Percentiles rank a stretch among this genome's conserved stretches.
These are phyloP conservation scores for Phalacrocorax pelagicus DNA, from an alignment of 2,113 vertebrate species.

Conservation along the genomic window DNA sequence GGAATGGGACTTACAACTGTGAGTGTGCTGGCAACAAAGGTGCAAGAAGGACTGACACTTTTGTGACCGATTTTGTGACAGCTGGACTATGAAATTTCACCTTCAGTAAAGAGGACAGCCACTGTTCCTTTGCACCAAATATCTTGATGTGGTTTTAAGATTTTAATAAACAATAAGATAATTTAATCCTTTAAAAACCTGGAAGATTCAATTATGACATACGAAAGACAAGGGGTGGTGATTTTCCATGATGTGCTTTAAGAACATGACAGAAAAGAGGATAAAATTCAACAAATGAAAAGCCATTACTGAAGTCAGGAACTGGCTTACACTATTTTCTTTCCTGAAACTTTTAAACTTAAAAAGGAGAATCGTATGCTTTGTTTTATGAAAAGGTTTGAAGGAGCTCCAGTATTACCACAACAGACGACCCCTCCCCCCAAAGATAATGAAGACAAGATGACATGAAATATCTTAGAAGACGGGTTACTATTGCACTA, in stretches of 20 bases:
- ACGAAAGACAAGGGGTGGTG: not conserved
- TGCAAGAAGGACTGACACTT: not conserved
- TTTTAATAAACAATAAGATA: not conserved
- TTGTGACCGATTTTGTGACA: not conserved
- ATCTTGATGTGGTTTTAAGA: not conserved
- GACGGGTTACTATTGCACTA: not conserved
- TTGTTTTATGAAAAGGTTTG: not conserved
- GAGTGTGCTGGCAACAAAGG: not conserved
- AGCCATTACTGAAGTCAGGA: not conserved
- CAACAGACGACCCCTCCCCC: not conserved
- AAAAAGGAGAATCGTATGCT: not conserved
- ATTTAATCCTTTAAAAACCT: not conserved
- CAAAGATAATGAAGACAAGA: not conserved
- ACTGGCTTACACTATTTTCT: not conserved
- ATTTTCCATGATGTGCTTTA: not conserved
- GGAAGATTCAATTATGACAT: not conserved
- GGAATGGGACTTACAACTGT: not conserved
- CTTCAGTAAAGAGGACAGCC: not conserved
- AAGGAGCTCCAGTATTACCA: not conserved
- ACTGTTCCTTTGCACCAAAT: not conserved
- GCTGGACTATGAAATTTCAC: not conserved
- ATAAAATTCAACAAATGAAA: not conserved
- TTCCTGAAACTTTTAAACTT: not conserved
- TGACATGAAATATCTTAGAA: not conserved
- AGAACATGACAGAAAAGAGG: not conserved